Evolutionary conservation across 2,113 vertebrate genomes (phyloP).

Genomic region (Epinephelus cyanopodus): DNA sequence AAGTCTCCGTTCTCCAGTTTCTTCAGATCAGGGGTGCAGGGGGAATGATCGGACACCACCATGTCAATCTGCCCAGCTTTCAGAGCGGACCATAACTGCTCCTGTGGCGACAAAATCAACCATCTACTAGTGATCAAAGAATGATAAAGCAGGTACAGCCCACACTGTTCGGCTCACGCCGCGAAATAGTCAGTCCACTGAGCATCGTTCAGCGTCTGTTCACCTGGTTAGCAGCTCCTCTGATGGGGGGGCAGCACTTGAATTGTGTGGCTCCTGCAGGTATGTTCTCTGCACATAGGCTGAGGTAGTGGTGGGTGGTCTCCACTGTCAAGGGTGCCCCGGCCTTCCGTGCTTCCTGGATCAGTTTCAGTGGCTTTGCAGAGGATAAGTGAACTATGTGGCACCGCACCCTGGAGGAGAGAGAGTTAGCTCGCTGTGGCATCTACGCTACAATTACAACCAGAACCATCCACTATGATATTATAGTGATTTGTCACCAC

Average conservation of each 20-base stretch:
- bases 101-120: constrained; percentile 66
- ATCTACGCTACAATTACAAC: background rate
- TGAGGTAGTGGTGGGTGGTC: constrained; percentile 90
- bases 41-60: constrained; percentile 90
- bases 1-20: constrained; percentile 84
- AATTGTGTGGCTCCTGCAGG: constrained; percentile 86
- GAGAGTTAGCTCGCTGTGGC: background rate
- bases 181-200: background rate
- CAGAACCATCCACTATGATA: background rate
- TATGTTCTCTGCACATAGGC: constrained; percentile 84
- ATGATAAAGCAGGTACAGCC: background rate
- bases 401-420: constrained; percentile 83
- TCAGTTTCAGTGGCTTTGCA: constrained; percentile 82
- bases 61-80: constrained; percentile 86
- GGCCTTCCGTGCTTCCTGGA: constrained; percentile 81
- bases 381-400: constrained; percentile 90
- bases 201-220: background rate
- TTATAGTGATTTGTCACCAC: background rate
- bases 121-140: background rate
- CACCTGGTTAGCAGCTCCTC: constrained; percentile 82
- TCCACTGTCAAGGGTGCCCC: constrained; percentile 88
- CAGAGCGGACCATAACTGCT: constrained; percentile 86
- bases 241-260: constrained; percentile 90
- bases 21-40: constrained; percentile 87
- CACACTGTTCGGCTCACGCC: background rate